A percentile compares a stretch with the other conserved stretches of the same genome.
These are phyloP conservation scores for Manis javanica DNA, from an alignment of 2,797 vertebrate genomes.

Conservation along the genomic window DNA sequence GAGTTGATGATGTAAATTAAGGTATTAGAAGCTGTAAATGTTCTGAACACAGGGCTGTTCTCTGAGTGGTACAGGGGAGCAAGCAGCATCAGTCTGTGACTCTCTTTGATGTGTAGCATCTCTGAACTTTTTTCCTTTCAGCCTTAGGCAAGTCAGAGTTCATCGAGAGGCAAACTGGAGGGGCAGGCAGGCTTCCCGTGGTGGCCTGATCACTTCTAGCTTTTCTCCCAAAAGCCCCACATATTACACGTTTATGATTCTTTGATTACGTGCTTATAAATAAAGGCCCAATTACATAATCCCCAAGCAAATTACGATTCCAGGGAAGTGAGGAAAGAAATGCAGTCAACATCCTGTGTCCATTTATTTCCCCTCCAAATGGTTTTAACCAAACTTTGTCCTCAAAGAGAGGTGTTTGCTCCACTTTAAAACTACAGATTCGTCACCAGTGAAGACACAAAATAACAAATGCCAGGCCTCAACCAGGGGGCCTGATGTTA, in stretches of 20 bases:
- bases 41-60: background rate
- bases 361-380: background rate
- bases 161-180: accelerated
- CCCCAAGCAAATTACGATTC: background rate
- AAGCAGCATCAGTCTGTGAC: background rate
- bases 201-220: accelerated
- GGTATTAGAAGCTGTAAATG: background rate
- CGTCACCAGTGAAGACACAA: background rate
- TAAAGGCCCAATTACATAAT: background rate
- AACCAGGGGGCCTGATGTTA: accelerated
- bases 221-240: background rate
- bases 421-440: background rate
- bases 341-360: background rate
- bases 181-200: background rate
- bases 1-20: background rate
- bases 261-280: background rate
- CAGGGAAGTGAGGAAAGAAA: background rate
- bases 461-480: background rate
- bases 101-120: background rate
- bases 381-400: background rate
- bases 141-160: background rate
- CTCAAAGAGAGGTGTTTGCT: background rate
- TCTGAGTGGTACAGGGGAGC: background rate
- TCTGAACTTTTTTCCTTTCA: background rate
- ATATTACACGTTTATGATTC: background rate